A percentile compares a stretch with the other conserved stretches of the same genome.
phyloP scores from a whole-genome alignment of 2,797 vertebrate species.

The Melopsittacus undulatus region DNA sequence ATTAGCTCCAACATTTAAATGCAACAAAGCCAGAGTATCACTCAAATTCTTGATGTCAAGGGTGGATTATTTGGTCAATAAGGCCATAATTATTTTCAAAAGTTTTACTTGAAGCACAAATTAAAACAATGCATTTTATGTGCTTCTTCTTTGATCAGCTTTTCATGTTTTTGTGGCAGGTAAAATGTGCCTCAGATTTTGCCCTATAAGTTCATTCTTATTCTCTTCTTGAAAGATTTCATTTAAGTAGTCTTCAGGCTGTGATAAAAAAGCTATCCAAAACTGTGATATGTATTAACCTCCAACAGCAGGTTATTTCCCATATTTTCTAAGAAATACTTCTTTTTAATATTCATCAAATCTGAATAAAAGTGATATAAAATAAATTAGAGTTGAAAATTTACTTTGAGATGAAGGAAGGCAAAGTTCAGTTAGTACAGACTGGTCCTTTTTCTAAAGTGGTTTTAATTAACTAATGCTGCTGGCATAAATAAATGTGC shows the following conservation, averaged over 20 bases:
- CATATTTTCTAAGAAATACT: background rate
- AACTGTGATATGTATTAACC: background rate
- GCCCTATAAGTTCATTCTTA: constrained; percentile 16
- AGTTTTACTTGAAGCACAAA: constrained; percentile 11
- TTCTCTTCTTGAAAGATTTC: constrained; percentile 3
- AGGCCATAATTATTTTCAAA: constrained; percentile 1
- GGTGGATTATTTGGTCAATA: background rate
- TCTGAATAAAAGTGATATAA: background rate
- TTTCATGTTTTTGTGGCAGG: constrained; percentile 26
- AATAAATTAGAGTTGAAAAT: background rate
- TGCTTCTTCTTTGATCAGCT: constrained; percentile 32
- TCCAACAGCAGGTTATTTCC: background rate
- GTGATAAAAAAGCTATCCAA: background rate
- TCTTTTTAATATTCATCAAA: background rate
- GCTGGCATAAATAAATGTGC: background rate
- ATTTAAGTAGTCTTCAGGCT: background rate
- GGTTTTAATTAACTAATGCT: background rate
- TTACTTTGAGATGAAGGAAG: background rate
- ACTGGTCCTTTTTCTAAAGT: background rate
- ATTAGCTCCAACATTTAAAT: background rate
- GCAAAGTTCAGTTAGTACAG: background rate
- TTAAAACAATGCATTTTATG: constrained; percentile 25
- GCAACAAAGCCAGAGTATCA: background rate
- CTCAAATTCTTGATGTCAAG: background rate
- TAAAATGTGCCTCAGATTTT: constrained; percentile 24